phyloP scores from a whole-genome alignment of 2,888 invertebrate species.

The Anthrax anthrax region DNA sequence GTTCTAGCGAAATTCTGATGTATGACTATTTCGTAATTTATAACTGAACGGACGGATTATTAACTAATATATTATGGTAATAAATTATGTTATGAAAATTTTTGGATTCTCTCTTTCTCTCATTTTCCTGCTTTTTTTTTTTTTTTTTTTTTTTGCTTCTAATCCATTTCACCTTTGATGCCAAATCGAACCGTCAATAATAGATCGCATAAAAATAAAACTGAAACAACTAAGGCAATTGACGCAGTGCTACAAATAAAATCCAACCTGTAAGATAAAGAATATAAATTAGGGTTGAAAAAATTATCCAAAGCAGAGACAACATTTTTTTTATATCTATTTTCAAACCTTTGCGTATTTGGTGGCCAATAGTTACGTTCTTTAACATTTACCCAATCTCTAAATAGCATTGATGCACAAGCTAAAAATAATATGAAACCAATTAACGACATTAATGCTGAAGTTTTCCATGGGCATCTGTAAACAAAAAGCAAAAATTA shows the following conservation, averaged over 20 bases:
- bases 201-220: slow-evolving; percentile 28
- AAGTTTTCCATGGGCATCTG: slow-evolving; percentile 31
- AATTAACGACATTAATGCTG: slow-evolving; percentile 27
- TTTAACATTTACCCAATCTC: slow-evolving; percentile 32
- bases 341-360: slow-evolving; percentile 31
- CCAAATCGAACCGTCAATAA: slow-evolving; percentile 29
- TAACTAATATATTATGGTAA: too few relatives aligned
- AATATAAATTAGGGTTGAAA: too few relatives aligned
- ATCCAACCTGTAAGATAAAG: slow-evolving; percentile 19
- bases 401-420: slow-evolving; percentile 25
- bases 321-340: too few relatives aligned
- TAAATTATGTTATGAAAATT: too few relatives aligned
- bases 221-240: slow-evolving; percentile 23
- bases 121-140: too few relatives aligned
- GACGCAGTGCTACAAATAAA: slow-evolving; percentile 28
- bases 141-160: too few relatives aligned
- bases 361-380: slow-evolving; percentile 34
- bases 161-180: slow-evolving; percentile 28
- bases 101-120: too few relatives aligned
- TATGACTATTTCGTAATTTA: too few relatives aligned
- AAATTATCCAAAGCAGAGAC: too few relatives aligned
- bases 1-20: too few relatives aligned
- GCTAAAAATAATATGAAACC: slow-evolving; percentile 27
- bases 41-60: too few relatives aligned
- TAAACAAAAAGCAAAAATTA: background rate